Conservation (phyloP, 2,888 invertebrate genomes). For the Sarcophaga caerulescens region DNA sequence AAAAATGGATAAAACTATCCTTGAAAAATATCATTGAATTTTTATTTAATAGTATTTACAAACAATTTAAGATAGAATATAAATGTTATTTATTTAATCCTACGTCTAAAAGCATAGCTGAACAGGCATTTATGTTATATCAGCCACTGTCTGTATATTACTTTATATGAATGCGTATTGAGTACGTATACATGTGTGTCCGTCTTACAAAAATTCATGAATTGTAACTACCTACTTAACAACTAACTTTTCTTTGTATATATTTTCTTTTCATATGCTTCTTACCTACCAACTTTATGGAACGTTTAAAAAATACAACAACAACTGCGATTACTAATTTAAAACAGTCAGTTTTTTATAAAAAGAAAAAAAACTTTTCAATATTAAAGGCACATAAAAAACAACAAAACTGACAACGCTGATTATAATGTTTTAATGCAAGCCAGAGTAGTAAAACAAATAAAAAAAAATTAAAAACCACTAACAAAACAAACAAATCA, state of each 20-base stretch:
- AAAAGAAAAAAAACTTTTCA: constrained; percentile 28
- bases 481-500: background rate
- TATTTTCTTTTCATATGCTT: constrained; percentile 24
- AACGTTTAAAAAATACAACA: constrained; percentile 14
- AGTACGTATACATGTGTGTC: too few relatives aligned
- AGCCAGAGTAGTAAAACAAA: background rate
- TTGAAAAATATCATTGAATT: too few relatives aligned
- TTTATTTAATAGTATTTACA: too few relatives aligned
- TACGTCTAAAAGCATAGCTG: too few relatives aligned
- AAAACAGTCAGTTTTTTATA: constrained; percentile 26
- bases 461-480: background rate
- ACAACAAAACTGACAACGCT: background rate
- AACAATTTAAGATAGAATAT: too few relatives aligned
- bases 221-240: constrained; percentile 20
- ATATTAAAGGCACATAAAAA: background rate
- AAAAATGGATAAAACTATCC: too few relatives aligned
- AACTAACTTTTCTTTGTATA: constrained; percentile 16
- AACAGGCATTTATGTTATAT: too few relatives aligned
- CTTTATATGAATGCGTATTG: too few relatives aligned
- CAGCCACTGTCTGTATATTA: too few relatives aligned
- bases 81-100: too few relatives aligned
- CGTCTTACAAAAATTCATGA: background rate
- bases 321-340: constrained; percentile 3
- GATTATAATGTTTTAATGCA: constrained; percentile 17
- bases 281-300: constrained; percentile 7